These are phyloP conservation scores for Pygoscelis antarcticus DNA, from an alignment of 2,113 vertebrate genomes.

Conservation along the genomic window DNA sequence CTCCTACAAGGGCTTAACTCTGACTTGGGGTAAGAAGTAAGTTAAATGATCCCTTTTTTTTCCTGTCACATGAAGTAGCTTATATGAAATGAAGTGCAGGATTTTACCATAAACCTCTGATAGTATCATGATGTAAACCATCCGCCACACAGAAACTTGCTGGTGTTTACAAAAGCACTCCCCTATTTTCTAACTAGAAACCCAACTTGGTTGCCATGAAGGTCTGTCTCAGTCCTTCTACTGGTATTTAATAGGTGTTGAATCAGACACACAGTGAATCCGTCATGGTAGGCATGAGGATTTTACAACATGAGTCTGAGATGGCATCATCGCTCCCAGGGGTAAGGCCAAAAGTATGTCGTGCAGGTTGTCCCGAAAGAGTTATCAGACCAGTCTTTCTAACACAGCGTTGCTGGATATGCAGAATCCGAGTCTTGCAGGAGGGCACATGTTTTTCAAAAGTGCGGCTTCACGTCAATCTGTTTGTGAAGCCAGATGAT, in stretches of 20 bases:
- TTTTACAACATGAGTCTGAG: not conserved
- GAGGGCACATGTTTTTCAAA: not conserved
- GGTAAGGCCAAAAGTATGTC: not conserved
- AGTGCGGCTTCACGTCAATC: not conserved
- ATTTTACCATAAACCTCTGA: not conserved
- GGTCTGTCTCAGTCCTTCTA: not conserved
- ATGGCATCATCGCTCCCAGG: too few species aligned
- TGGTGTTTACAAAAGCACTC: not conserved
- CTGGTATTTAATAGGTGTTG: not conserved
- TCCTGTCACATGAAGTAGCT: not conserved
- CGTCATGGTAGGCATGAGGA: not conserved
- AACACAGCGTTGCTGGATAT: accelerated
- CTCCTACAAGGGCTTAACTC: not conserved
- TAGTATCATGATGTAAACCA: not conserved
- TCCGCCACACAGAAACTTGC: not conserved
- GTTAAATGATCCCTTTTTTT: not conserved
- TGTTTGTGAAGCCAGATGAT: not conserved
- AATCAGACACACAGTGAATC: not conserved
- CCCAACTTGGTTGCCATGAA: not conserved
- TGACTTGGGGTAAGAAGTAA: not conserved
- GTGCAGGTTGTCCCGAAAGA: not conserved
- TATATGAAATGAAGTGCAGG: not conserved
- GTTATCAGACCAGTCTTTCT: accelerated
- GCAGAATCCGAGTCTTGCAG: not conserved
- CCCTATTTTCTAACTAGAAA: not conserved